These are phyloP conservation scores for Scaptodrosophila latifasciaeformis DNA, from an alignment of 2,888 invertebrate species.

Conservation along the genomic window DNA sequence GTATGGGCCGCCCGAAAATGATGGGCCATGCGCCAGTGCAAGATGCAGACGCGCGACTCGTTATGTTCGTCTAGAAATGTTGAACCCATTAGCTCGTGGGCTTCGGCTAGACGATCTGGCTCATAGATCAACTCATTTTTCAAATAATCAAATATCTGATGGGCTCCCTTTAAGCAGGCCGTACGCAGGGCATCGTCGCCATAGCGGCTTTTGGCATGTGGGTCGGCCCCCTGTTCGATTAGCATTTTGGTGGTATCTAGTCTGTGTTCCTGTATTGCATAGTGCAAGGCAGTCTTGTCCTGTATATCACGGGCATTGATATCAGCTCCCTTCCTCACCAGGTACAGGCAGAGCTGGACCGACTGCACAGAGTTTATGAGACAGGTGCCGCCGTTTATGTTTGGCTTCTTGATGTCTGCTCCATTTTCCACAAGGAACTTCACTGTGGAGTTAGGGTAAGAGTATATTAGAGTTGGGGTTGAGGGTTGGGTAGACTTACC, in stretches of 20 bases:
- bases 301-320: slow-evolving; percentile 93
- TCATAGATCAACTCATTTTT: slow-evolving; percentile 79
- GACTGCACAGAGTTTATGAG: slow-evolving; percentile 95
- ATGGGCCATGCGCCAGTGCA: slow-evolving; percentile 88
- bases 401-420: slow-evolving; percentile 88
- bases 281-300: slow-evolving; percentile 93
- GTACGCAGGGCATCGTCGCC: slow-evolving; percentile 93
- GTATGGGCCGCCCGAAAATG: slow-evolving; percentile 77
- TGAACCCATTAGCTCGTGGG: slow-evolving; percentile 88
- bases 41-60: slow-evolving; percentile 82
- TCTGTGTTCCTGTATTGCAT: slow-evolving; percentile 91
- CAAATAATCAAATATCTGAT: slow-evolving; percentile 83
- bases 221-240: slow-evolving; percentile 87
- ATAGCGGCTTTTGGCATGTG: slow-evolving; percentile 83
- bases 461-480: too few species aligned
- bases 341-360: slow-evolving; percentile 85
- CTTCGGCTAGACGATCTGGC: slow-evolving; percentile 85
- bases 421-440: slow-evolving; percentile 85
- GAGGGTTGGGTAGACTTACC: slow-evolving; percentile 49
- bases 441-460: slow-evolving; percentile 77
- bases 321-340: slow-evolving; percentile 86
- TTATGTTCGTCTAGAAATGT: slow-evolving; percentile 92
- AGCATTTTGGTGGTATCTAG: slow-evolving; percentile 89
- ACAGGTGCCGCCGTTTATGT: slow-evolving; percentile 94
- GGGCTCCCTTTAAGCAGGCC: slow-evolving; percentile 87